phyloP scores from a whole-genome alignment of 2,888 invertebrate genomes.

The Ceriagrion tenellum region DNA sequence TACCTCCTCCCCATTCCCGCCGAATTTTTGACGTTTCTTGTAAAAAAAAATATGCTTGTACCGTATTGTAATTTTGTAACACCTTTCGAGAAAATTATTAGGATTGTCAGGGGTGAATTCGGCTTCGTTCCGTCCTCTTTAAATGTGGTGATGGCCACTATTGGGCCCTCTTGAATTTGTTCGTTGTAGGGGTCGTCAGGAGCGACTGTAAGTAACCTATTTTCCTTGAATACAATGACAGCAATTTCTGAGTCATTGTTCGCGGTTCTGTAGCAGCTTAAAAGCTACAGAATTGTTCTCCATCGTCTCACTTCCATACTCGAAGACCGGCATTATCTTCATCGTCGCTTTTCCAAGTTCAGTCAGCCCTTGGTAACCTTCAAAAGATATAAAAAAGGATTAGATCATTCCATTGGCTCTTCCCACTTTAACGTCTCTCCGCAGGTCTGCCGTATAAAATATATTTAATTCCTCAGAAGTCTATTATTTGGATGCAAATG shows the following conservation, averaged over 20 bases:
- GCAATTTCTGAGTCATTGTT: neutral
- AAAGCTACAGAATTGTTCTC: neutral
- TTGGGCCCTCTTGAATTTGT: neutral
- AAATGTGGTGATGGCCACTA: neutral
- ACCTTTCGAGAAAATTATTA: neutral
- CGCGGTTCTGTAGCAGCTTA: neutral
- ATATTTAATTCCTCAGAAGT: too few relatives aligned
- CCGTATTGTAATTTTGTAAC: too few relatives aligned
- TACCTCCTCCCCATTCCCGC: too few relatives aligned
- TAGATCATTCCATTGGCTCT: too few relatives aligned
- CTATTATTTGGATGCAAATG: too few relatives aligned
- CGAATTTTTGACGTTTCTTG: too few relatives aligned
- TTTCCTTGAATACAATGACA: neutral
- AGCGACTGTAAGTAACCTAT: neutral
- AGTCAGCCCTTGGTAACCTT: neutral
- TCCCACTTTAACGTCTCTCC: too few relatives aligned
- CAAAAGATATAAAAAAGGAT: neutral
- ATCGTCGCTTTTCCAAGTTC: neutral
- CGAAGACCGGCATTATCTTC: neutral
- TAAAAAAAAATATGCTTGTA: too few relatives aligned
- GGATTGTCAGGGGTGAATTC: neutral
- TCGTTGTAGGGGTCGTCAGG: neutral
- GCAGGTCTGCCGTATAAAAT: too few relatives aligned
- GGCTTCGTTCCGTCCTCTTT: neutral
- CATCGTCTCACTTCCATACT: neutral